Conservation (phyloP, 1,140 invertebrate species). For the Nephila pilipes region DNA sequence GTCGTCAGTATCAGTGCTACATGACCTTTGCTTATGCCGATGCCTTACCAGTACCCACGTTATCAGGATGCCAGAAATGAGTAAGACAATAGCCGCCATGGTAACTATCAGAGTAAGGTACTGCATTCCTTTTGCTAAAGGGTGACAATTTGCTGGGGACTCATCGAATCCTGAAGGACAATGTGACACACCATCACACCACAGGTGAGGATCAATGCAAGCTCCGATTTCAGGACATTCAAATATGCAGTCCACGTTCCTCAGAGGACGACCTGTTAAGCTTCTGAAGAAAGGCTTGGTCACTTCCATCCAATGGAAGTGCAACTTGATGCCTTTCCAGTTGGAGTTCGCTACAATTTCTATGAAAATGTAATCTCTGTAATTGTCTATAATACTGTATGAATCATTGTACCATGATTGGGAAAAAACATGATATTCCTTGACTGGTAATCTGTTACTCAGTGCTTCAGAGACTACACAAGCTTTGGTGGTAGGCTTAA, state of each 20-base stretch:
- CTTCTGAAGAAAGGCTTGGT: constrained; percentile 82
- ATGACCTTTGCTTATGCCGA: constrained; percentile 6
- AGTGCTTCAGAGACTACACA: constrained; percentile 50
- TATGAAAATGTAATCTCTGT: constrained; percentile 82
- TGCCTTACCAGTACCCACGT: constrained; percentile 65
- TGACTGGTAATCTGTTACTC: not conserved
- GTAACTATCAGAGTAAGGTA: constrained; percentile 48
- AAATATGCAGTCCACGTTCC: constrained; percentile 85
- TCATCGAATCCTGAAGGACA: constrained; percentile 94
- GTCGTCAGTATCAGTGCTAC: not conserved
- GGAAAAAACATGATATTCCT: constrained; percentile 76
- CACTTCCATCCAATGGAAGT: constrained; percentile 91
- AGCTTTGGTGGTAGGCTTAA: constrained; percentile 59
- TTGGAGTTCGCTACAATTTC: constrained; percentile 88
- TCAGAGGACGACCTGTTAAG: constrained; percentile 82
- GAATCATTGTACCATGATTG: constrained; percentile 76
- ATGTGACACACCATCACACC: constrained; percentile 92
- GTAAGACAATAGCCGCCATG: not conserved
- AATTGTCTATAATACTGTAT: constrained; percentile 35
- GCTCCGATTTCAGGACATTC: constrained; percentile 92
- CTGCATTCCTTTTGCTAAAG: constrained; percentile 65
- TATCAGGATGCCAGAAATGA: constrained; percentile 26
- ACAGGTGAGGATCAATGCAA: constrained; percentile 91
- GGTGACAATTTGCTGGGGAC: constrained; percentile 85
- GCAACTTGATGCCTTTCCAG: constrained; percentile 84